Evolutionary conservation across 53 echinoderm and acorn worm genomes (phyloP).

Genomic region (Paelopatides confundens): DNA sequence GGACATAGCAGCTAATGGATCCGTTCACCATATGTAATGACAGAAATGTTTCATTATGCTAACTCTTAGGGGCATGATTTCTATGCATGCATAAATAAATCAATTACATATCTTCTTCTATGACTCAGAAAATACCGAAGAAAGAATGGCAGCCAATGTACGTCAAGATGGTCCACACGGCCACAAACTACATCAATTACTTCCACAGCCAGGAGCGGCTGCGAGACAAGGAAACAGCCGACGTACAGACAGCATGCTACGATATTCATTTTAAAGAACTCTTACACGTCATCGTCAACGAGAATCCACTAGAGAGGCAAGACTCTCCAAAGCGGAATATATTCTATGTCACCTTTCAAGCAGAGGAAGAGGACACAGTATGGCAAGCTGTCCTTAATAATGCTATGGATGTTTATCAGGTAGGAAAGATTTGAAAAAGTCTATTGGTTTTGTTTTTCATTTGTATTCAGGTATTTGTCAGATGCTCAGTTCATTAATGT

Average conservation of each 20-base stretch:
- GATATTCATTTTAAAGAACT: conserved; percentile 75
- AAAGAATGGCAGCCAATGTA: conserved; percentile 68
- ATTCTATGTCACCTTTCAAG: conserved; percentile 85
- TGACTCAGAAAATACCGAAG: conserved; percentile 72
- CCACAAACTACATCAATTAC: conserved; percentile 70
- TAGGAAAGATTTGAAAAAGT: conserved; percentile 25
- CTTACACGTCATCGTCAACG: conserved; percentile 81
- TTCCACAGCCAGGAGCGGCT: conserved; percentile 61
- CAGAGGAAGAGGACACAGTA: conserved; percentile 78
- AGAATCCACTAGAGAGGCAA: conserved; percentile 66
- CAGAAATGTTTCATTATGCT: no score
- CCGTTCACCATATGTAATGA: no score
- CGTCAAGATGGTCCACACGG: conserved; percentile 59
- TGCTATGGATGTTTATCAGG: conserved; percentile 83
- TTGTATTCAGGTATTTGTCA: not conserved
- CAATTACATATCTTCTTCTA: not conserved
- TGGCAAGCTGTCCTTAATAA: conserved; percentile 84
- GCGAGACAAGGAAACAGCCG: not conserved
- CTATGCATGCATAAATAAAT: no score
- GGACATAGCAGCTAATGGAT: no score
- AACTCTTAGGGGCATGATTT: no score
- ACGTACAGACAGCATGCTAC: conserved; percentile 48
- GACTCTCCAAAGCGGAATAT: conserved; percentile 52
- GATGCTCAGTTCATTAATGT: no score
- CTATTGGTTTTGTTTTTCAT: not conserved